Conservation (phyloP, 1,140 invertebrate species). For the Neodiprion fabricii region DNA sequence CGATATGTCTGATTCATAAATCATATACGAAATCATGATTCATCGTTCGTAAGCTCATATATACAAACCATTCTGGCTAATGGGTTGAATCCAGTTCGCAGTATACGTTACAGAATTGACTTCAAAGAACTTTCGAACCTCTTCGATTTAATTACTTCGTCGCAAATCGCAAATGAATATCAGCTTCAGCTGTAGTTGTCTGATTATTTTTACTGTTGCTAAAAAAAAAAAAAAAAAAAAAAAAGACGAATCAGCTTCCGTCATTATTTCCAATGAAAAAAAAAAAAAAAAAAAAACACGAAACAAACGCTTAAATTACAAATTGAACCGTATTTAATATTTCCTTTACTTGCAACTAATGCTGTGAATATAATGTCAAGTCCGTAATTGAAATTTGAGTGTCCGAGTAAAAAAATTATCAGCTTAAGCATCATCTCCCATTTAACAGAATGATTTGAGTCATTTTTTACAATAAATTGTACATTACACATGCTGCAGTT, state of each 20-base stretch:
- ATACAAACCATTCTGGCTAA: slow-evolving; percentile 40
- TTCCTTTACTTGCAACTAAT: not conserved
- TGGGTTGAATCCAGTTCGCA: slow-evolving; percentile 13
- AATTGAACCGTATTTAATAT: not conserved
- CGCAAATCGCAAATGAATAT: not conserved
- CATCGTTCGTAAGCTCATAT: slow-evolving; percentile 20
- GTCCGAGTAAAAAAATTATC: not conserved
- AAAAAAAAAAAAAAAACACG: not conserved
- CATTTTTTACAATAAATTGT: slow-evolving; percentile 28
- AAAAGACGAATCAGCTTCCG: not conserved
- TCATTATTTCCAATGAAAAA: not conserved
- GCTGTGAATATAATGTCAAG: not conserved
- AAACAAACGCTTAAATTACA: not conserved
- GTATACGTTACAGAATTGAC: too few relatives aligned
- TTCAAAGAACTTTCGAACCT: too few relatives aligned
- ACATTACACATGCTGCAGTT: slow-evolving; percentile 45
- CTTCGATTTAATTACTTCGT: too few relatives aligned
- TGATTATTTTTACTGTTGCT: not conserved
- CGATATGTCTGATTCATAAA: slow-evolving; percentile 43
- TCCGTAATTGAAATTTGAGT: slow-evolving; percentile 10
- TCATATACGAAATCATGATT: slow-evolving; percentile 30
- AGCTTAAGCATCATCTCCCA: slow-evolving; percentile 12
- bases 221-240: not conserved
- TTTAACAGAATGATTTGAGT: slow-evolving; percentile 47
- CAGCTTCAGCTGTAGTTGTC: not conserved